Evolutionary conservation across 2,888 invertebrate genomes (phyloP), one percentile per base, ranked within the genome.

Genomic region (Hypomecis atomaria): DNA sequence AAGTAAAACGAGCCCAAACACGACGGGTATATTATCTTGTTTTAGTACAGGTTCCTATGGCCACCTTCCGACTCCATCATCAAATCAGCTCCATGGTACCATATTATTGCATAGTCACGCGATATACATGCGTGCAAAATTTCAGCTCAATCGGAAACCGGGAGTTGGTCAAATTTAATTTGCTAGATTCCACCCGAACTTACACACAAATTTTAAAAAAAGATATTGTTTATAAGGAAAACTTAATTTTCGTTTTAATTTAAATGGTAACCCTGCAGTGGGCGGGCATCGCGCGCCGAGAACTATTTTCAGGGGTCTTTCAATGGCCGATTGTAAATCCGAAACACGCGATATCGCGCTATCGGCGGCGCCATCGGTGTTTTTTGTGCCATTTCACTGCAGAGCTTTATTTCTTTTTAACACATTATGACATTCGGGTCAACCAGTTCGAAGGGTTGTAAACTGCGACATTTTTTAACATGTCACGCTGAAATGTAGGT

Each of bases 291-390:
- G 74, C 59, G 43, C 38, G n/a, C 45, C 55, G 59, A 64, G 36
- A 50, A 59, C 64, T 73, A 75, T 79, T 78, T 74, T 68, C 74
- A 76, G 73, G 43, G 71, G 69, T 71, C 72, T 75, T 76, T 75
- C 67, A 71, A 68, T 72, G 69, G 71, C 47, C 67, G 69, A 63
- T 78, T 77, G 81, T 82, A 79, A 82, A 78, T 77, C 71, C 62
- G 55, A 58, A 40, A 48, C 65, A 61, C 65, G 65, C 65, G 65
- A 65, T 65, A 60, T 38, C 6, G 43, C 53, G 38, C 57, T 65
- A 65, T 65, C 65, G 48, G 43, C 53, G 10, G 34, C 60, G 53
- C 65, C 11, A 65, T 65, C 65, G 65, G 60, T 61, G 65, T 65
- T 61, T 23, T 60, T 53, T 57, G 56, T 53, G 57, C 65, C 65